phyloP scores from a whole-genome alignment of 2,113 vertebrate species.

The Chamaea fasciata region DNA sequence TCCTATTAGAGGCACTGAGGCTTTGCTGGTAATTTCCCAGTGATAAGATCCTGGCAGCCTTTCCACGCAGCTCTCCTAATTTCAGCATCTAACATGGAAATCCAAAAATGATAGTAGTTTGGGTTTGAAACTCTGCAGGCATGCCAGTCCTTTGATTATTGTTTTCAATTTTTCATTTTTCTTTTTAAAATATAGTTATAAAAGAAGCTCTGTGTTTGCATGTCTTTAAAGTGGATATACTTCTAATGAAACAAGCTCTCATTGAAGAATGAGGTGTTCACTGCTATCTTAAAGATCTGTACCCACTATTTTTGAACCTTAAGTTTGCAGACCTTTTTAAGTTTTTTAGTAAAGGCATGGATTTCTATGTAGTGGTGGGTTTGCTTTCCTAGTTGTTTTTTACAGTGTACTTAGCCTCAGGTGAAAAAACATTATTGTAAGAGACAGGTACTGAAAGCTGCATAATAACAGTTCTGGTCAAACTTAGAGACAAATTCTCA shows the following conservation, averaged over 20 bases:
- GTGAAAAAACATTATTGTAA: background rate
- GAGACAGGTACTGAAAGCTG: background rate
- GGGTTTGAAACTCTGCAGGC: background rate
- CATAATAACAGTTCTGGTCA: background rate
- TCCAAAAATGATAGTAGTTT: background rate
- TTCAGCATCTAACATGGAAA: background rate
- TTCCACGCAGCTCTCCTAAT: background rate
- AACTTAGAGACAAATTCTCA: background rate
- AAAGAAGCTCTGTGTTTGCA: background rate
- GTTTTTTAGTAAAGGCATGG: background rate
- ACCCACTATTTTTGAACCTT: background rate
- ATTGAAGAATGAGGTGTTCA: background rate
- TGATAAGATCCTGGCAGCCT: slow-evolving; percentile 19
- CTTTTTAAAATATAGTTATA: background rate
- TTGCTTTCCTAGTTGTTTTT: background rate
- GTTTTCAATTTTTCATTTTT: background rate
- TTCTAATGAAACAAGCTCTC: background rate
- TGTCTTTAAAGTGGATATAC: accelerated
- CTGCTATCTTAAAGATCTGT: background rate
- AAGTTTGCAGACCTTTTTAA: background rate
- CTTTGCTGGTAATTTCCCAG: background rate
- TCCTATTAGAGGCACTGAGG: background rate
- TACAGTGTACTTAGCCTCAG: background rate
- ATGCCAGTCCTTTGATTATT: background rate
- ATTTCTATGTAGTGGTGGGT: accelerated